Conservation (phyloP, 2,888 invertebrate species). For the Pinctada fucata region DNA sequence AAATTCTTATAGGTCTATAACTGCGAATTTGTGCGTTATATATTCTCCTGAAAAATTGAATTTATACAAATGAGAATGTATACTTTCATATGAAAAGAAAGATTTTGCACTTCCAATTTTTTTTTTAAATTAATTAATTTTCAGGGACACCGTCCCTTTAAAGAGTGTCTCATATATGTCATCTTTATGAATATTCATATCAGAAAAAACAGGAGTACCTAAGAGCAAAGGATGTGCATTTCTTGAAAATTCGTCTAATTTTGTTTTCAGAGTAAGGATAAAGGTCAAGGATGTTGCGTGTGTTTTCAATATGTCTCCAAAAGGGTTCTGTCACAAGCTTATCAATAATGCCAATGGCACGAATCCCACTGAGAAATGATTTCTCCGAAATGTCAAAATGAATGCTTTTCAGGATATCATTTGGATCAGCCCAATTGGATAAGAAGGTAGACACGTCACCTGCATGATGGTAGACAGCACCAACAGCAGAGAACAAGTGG, state of each 20-base stretch:
- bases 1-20: no score
- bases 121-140: no score
- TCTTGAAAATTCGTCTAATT: conserved; percentile 5
- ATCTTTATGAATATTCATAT: conserved; percentile 15
- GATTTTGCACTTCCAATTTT: no score
- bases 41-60: no score
- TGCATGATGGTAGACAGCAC: conserved; percentile 18
- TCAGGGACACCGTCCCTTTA: background rate
- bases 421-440: conserved; percentile 19
- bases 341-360: conserved; percentile 37
- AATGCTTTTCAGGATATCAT: conserved; percentile 29
- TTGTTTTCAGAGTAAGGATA: conserved; percentile 8
- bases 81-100: no score
- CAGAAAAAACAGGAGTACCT: conserved; percentile 29
- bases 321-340: conserved; percentile 40
- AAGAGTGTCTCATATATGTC: conserved; percentile 28
- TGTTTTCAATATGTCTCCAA: conserved; percentile 33
- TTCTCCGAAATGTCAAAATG: conserved; percentile 18
- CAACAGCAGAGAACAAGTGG: conserved; percentile 31
- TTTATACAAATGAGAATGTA: no score
- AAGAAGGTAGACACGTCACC: conserved; percentile 23
- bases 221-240: conserved; percentile 28
- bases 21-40: no score
- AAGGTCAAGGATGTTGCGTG: conserved; percentile 18
- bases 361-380: conserved; percentile 19